Evolutionary conservation across 2,888 invertebrate genomes (phyloP).

Genomic region (Aporophyla nigra): DNA sequence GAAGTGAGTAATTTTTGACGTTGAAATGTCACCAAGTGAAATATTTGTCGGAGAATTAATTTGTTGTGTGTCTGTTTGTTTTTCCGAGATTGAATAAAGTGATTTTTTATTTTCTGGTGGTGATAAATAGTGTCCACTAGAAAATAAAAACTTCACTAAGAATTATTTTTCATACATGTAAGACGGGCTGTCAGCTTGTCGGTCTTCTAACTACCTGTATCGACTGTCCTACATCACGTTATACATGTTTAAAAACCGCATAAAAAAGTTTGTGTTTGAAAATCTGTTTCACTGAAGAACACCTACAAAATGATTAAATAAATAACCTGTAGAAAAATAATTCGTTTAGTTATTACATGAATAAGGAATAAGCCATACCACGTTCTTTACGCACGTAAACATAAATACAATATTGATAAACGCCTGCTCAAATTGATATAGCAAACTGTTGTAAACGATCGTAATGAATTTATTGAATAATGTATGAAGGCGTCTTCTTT

Average conservation of each 20-base stretch:
- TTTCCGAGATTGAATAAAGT: not conserved
- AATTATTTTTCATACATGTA: not conserved
- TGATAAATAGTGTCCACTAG: not conserved
- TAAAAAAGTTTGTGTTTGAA: not conserved
- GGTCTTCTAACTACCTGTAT: not conserved
- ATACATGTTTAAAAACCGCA: not conserved
- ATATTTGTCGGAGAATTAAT: constrained; percentile 49
- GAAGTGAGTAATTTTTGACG: constrained; percentile 75
- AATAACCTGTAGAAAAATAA: constrained; percentile 13
- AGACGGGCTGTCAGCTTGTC: not conserved
- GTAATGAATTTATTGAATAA: constrained; percentile 44
- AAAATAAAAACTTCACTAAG: too few species aligned
- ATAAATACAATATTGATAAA: constrained; percentile 29
- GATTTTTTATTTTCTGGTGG: not conserved
- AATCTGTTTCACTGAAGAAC: not conserved
- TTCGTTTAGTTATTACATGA: constrained; percentile 5
- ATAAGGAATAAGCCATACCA: not conserved
- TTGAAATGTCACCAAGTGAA: constrained; percentile 55
- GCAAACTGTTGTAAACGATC: constrained; percentile 41
- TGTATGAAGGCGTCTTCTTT: constrained; percentile 19
- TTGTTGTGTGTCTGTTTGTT: constrained; percentile 18
- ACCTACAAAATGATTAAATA: not conserved
- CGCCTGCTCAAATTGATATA: constrained; percentile 42
- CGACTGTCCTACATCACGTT: not conserved
- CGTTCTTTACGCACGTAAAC: constrained; percentile 12